Evolutionary conservation across 2,888 invertebrate species (phyloP).

Genomic region (Oxycera nigricornis): DNA sequence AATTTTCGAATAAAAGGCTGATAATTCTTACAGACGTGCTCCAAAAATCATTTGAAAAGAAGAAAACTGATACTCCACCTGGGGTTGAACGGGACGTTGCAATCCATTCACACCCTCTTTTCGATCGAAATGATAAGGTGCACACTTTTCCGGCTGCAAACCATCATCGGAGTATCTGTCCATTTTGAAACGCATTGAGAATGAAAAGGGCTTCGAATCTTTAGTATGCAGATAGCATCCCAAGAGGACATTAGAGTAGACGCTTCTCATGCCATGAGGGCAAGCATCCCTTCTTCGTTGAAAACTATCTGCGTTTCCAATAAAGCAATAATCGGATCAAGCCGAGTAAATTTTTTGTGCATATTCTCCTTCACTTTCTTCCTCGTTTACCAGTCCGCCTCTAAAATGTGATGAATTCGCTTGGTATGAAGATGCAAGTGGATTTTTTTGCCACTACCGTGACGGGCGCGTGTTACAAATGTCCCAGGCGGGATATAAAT

Average conservation of each 20-base stretch:
- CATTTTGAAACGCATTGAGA: background rate
- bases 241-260: background rate
- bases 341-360: constrained; percentile 10
- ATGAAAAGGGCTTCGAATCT: background rate
- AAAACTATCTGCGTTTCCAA: constrained; percentile 5
- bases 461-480: constrained; percentile 42
- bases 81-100: background rate
- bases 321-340: constrained; percentile 36
- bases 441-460: background rate
- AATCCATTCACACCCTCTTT: background rate
- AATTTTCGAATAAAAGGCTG: too few relatives aligned
- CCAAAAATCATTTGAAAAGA: background rate
- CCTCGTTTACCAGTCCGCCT: background rate
- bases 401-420: background rate
- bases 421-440: background rate
- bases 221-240: constrained; percentile 21
- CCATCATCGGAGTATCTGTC: background rate
- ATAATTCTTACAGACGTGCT: background rate
- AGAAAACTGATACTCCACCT: too few relatives aligned
- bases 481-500: constrained; percentile 45
- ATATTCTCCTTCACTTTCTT: background rate
- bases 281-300: background rate
- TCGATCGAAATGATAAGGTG: background rate
- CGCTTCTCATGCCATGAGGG: background rate
- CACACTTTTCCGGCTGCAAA: background rate